Conservation (phyloP, 2,113 vertebrate species). For the Amazona guildingii region DNA sequence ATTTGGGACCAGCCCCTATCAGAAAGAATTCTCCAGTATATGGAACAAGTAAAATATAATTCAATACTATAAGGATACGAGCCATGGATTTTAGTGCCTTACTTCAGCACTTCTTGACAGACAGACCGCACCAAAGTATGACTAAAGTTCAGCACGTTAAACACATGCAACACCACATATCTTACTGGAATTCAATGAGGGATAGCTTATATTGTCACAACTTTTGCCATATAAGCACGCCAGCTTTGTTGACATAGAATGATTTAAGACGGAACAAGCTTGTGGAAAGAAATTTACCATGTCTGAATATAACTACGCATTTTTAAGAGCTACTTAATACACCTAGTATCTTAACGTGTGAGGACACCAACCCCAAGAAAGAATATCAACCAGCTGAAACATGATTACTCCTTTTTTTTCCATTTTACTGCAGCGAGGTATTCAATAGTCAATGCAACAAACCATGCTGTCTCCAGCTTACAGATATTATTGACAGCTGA, state of each 20-base stretch:
- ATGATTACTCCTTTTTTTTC: background rate
- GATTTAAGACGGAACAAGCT: background rate
- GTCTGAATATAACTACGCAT: background rate
- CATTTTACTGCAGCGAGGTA: background rate
- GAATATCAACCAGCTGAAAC: background rate
- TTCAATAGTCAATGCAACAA: background rate
- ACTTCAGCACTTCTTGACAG: background rate
- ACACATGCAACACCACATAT: background rate
- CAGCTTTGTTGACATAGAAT: background rate
- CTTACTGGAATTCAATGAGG: background rate
- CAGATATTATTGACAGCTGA: background rate
- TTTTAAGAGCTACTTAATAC: background rate
- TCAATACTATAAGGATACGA: background rate
- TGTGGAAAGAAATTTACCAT: background rate
- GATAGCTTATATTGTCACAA: background rate
- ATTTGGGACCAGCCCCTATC: background rate
- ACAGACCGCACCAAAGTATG: rapidly evolving
- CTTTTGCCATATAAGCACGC: background rate
- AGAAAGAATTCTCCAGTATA: background rate
- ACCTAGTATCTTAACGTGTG: background rate
- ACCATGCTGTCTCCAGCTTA: background rate
- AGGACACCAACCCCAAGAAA: background rate
- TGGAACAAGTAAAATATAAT: background rate
- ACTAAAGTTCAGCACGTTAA: background rate
- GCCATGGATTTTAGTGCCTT: background rate